Percentiles rank a stretch among this genome's conserved stretches.
Evolutionary conservation across 1,140 invertebrate species (phyloP).

Genomic region (Drosophila mojavensis): DNA sequence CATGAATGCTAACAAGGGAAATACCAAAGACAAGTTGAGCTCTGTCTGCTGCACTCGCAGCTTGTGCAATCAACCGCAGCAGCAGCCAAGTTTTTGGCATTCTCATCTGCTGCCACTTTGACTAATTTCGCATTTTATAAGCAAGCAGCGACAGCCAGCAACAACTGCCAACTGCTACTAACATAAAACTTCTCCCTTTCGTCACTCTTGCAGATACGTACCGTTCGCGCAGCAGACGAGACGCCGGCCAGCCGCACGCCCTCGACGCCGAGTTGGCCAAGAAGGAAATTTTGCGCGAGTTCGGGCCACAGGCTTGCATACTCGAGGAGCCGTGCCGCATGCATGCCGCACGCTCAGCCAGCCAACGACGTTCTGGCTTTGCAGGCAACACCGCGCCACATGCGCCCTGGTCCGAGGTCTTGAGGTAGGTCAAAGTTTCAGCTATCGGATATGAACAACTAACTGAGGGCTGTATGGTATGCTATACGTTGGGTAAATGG

Average conservation of each 20-base stretch:
- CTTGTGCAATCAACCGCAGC: constrained; percentile 15
- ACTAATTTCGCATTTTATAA: constrained; percentile 21
- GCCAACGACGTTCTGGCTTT: constrained; percentile 57
- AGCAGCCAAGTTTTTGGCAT: constrained; percentile 13
- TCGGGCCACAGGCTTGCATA: constrained; percentile 88
- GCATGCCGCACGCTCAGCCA: constrained; percentile 85
- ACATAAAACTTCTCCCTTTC: constrained; percentile 5
- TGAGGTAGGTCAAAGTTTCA: constrained; percentile 85
- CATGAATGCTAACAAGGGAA: constrained; percentile 19
- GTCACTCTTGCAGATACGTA: constrained; percentile 87
- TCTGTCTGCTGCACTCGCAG: constrained; percentile 7
- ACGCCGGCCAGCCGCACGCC: constrained; percentile 76
- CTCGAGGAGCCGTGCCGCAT: constrained; percentile 88
- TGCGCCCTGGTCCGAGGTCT: constrained; percentile 86
- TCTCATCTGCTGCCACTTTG: constrained; percentile 23
- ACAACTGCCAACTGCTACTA: constrained; percentile 1
- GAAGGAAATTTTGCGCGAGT: constrained; percentile 87
- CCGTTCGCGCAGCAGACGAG: constrained; percentile 85
- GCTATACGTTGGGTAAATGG: not conserved
- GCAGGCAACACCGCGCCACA: constrained; percentile 58
- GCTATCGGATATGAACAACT: not conserved
- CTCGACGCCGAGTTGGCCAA: constrained; percentile 87
- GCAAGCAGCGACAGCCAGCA: not conserved
- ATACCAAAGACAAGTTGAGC: constrained; percentile 15
- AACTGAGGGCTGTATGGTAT: not conserved